Conservation (phyloP, 2,888 invertebrate species). For the Catocala fraxini region DNA sequence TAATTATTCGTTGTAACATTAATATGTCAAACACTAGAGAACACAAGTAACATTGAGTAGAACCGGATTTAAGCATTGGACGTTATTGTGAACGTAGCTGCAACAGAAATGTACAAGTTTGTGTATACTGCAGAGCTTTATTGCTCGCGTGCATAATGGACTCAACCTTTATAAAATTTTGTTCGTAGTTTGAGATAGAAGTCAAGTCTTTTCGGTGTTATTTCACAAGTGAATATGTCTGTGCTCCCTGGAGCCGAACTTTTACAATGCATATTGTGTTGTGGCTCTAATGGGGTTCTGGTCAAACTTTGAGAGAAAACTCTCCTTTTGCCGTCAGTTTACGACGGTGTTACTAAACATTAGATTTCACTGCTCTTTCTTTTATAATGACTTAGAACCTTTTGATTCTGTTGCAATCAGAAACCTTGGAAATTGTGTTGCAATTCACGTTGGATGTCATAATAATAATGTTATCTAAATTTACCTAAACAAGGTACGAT, state of each 20-base stretch:
- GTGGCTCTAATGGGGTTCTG: conserved; percentile 19
- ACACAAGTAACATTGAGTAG: too few relatives aligned
- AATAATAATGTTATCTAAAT: too few relatives aligned
- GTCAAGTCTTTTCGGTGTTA: conserved; percentile 24
- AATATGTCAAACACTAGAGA: too few relatives aligned
- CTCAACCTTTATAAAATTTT: conserved; percentile 18
- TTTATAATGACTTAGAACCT: not conserved
- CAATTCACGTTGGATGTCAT: too few relatives aligned
- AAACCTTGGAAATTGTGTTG: too few relatives aligned
- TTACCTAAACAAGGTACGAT: too few relatives aligned
- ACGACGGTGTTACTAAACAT: conserved; percentile 1
- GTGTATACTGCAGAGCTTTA: conserved; percentile 12
- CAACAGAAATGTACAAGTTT: conserved; percentile 5
- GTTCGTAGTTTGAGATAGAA: conserved; percentile 29
- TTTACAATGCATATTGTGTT: conserved; percentile 41
- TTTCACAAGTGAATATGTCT: conserved; percentile 31
- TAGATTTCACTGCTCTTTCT: not conserved
- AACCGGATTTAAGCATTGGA: too few relatives aligned
- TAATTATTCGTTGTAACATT: not conserved
- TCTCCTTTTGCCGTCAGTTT: conserved; percentile 10
- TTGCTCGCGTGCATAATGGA: conserved; percentile 10
- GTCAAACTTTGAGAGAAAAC: conserved; percentile 19
- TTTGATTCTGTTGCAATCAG: too few relatives aligned
- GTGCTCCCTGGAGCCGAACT: conserved; percentile 22
- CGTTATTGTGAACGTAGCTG: not conserved